Base-by-base conservation (phyloP, 1,140 invertebrate genomes). In the Dolichoris vasculosae region DNA sequence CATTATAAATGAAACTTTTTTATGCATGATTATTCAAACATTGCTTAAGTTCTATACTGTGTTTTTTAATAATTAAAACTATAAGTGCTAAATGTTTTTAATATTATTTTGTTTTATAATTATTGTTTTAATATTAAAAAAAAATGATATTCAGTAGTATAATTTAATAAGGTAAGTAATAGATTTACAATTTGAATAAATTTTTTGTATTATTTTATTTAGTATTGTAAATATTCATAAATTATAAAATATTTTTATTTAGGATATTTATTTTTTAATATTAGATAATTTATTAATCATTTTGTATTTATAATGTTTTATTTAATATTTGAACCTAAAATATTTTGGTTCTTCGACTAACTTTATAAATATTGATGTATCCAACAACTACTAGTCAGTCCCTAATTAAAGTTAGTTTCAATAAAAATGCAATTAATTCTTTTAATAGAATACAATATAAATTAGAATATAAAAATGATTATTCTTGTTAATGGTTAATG, bases 371-470 rank as follows among this genome's bases (percentile, higher is more conserved):
- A 90, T 82, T 86, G 79, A 86, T 89, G 89, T 89, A 91, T 93
- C 91, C 92, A 93, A 91, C 92, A 91, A 93, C 91, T 92, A 92
- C 92, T 93, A 92, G 92, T 93, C 92, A 93, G 92, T 93, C 92
- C 92, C 92, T 90, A 88, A 87, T 91, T 89, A 87, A 86, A 35
- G 13, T 83, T 67, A 64, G 32, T 77, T 67, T 6, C 20, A 43
- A 67, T 67, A 35, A 77, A 20, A 83, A 64, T 35, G 59, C 77
- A 77, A 83, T 43, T 75, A 73, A 85, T 87, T 79, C 64, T 76
- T 71, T 76, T 35, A 71, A 43, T 73, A 79, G 26, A 82, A 51
- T 83, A 7, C 69, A 67, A 48, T 79, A 75, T 63, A 71, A 51
- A 23, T 78, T 77, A 87, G 2, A 80, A 59, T 78, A 81, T 35